Base-by-base conservation (phyloP, 1,140 invertebrate species). In the Brachionus manjavacas region DNA sequence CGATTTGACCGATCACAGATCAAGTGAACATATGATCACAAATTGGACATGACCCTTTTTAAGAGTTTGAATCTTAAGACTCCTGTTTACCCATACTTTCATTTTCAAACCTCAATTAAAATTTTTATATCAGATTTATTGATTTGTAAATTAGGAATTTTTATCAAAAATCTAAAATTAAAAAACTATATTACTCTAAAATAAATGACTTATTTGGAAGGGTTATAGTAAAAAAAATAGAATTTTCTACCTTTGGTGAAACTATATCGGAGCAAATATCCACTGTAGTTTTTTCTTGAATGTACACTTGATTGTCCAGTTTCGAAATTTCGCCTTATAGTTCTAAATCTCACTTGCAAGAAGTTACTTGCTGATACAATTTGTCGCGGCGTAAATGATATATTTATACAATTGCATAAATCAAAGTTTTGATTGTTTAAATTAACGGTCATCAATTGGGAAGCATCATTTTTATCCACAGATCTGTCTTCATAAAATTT, bases 391-490 rank as follows among this genome's bases (percentile, higher is more conserved):
- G 79, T 81, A 46, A 64, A 81, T 68, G 79, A 81, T 64, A 81
- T 68, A 43, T 81, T 81, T 64, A 81, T 81, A 68, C 79, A 81
- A 81, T 81, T 81, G 79, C 79, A 81, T 16, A 81, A 23, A 23
- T 81, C 79, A 46, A 66, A 81, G n/a, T 64, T 68, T 25, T 68
- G 52, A 35, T 60, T 64, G 20, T 81, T 55, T 14, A 81, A 64
- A 2, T 60, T 60, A 2, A 81, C 35, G 3, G 41, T 76, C 41
- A 49, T 46, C 41, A 23, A 76, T 23, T 76, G 41, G 7, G 39
- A 49, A 28, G 8, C 12, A 4, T 76, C 72, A 49, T 52, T 76
- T 31, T 49, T 23, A 25, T 49, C 41, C 0, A 28, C 16, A 20
- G 46, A 4, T 25, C 11, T 49, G 3, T 81, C 35, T 81, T 81